Conservation (phyloP, 2,888 invertebrate species). For the Cephus spinipes region DNA sequence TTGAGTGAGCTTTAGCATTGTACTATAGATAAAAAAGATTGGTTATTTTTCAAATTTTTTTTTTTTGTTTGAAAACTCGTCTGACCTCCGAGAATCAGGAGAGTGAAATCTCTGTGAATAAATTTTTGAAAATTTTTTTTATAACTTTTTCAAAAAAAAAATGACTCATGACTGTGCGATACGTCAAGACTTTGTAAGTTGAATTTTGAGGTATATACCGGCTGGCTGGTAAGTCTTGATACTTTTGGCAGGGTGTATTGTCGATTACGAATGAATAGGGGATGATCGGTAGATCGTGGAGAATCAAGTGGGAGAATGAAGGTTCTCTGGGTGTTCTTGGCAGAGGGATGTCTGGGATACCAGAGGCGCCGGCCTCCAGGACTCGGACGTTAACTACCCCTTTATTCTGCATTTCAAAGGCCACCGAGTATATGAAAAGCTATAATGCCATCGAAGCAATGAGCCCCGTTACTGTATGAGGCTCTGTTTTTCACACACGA, state of each 20-base stretch:
- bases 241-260: not conserved
- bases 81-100: not conserved
- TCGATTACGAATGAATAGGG: not conserved
- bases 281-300: not conserved
- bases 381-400: conserved; percentile 3
- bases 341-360: not conserved
- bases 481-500: conserved; percentile 53
- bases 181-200: not conserved
- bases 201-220: not conserved
- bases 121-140: not conserved
- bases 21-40: not conserved
- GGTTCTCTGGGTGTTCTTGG: not conserved
- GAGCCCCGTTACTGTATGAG: conserved; percentile 33
- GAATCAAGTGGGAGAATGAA: not conserved
- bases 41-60: not conserved
- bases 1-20: not conserved
- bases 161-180: not conserved
- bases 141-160: not conserved
- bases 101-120: not conserved
- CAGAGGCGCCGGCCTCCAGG: not conserved
- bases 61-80: not conserved
- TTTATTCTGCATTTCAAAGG: conserved; percentile 8
- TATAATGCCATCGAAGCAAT: conserved; percentile 46
- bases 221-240: not conserved
- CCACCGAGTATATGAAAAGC: conserved; percentile 36